Evolutionary conservation across 1,140 invertebrate species (phyloP), one percentile per base, ranked within the genome.

Genomic region (Drosophila saltans): DNA sequence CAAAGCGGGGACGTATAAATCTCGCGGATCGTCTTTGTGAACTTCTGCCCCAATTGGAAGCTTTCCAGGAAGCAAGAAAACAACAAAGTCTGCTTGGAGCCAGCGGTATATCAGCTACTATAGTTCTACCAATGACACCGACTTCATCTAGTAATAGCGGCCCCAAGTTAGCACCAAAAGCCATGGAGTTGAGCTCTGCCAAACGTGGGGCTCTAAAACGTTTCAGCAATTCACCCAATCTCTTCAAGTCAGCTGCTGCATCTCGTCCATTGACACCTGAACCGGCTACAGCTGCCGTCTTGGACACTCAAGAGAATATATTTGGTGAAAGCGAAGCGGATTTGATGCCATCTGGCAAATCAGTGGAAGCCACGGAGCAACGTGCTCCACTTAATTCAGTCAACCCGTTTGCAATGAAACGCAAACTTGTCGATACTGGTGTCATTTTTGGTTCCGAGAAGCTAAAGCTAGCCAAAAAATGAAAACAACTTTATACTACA

Each of bases 1-100:
- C 95, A 3, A 95, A 96, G 69, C 92, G 96, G 0, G 95, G 96
- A 40, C 95, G 95, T 80, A 94, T 95, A 59, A 95, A 96, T 72
- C 93, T 99, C 28, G 96, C 96, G 0, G 96, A 98, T 75, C 96
- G 95, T 91, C 92, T 97, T 24, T 78, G 73, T 4, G 91, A 92
- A 21, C 21, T 92, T n/a, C 24, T 91, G 40, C 90, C 91, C 1
- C 88, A 92, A 69, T 26, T 92, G 56, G 91, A 92, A 26, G 91
- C 91, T 28, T 66, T 92, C 10, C 83, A 90, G 39, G 80, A 91
- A 55, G 73, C 80, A 1, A 77, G 88, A 3, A 89, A 89, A 63
- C 81, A 90, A 16, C 83, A 91, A 24, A 77, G 73, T 9, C 24
- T 83, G 0, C 59, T 91, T 2, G 82, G 85, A 8, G 75, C 80